Evolutionary conservation across 2,888 invertebrate species (phyloP).

Genomic region (Andrena chrysosceles): DNA sequence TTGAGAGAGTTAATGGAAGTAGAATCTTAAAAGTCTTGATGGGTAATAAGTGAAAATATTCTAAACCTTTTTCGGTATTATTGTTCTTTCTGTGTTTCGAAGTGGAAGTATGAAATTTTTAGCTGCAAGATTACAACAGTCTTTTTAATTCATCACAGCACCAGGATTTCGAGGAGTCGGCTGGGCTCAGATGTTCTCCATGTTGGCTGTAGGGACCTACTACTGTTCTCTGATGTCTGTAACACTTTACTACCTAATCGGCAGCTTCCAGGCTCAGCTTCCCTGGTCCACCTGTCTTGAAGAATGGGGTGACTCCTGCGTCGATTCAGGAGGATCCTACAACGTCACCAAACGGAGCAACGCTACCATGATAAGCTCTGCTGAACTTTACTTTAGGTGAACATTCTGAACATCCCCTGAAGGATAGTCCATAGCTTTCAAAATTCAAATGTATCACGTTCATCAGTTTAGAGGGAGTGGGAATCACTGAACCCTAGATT

Average conservation of each 20-base stretch:
- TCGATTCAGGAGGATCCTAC: slow-evolving; percentile 67
- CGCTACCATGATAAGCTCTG: slow-evolving; percentile 70
- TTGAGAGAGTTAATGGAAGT: too few species aligned
- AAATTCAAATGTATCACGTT: too few species aligned
- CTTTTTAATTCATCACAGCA: slow-evolving; percentile 73
- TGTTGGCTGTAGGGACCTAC: slow-evolving; percentile 84
- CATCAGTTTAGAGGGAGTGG: too few species aligned
- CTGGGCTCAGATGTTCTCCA: slow-evolving; percentile 85
- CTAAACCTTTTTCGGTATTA: too few species aligned
- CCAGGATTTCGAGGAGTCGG: slow-evolving; percentile 92
- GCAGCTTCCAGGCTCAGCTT: slow-evolving; percentile 83
- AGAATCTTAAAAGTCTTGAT: too few species aligned
- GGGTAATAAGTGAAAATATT: too few species aligned
- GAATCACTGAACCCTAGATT: too few species aligned
- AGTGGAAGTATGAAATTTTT: too few species aligned
- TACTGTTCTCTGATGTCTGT: slow-evolving; percentile 85
- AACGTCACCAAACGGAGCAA: slow-evolving; percentile 30
- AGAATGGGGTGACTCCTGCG: slow-evolving; percentile 79
- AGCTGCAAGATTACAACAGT: too few species aligned
- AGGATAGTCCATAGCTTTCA: too few species aligned
- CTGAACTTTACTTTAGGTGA: slow-evolving; percentile 77
- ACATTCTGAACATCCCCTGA: not conserved
- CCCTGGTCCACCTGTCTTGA: slow-evolving; percentile 85
- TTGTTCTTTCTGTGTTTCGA: too few species aligned
- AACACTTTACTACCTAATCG: slow-evolving; percentile 84